Conservation (phyloP, 1,140 invertebrate species). For the Andrena cerasifolii region DNA sequence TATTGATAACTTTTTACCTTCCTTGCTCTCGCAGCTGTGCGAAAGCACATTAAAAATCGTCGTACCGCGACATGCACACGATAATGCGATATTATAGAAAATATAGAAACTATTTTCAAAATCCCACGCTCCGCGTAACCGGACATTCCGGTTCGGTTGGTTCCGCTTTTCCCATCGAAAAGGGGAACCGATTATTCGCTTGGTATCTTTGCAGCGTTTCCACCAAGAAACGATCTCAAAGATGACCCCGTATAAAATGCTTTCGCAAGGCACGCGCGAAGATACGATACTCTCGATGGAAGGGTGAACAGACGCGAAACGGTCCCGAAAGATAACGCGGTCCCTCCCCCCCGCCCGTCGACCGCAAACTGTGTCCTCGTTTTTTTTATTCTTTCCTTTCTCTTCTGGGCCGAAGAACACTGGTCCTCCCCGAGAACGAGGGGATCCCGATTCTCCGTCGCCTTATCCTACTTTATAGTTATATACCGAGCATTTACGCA, state of each 20-base stretch:
- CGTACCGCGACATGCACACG: constrained; percentile 21
- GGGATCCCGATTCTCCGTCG: constrained; percentile 15
- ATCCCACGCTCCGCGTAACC: constrained; percentile 20
- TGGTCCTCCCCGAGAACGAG: not conserved
- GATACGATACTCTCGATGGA: constrained; percentile 17
- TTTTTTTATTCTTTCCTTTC: not conserved
- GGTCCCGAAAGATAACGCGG: constrained; percentile 12
- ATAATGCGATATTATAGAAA: constrained; percentile 35
- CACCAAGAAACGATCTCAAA: constrained; percentile 30
- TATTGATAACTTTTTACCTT: not conserved
- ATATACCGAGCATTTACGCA: constrained; percentile 35
- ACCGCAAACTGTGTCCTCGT: not conserved
- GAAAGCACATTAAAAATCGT: constrained; percentile 1
- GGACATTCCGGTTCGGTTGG: not conserved
- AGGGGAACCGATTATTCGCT: constrained; percentile 14
- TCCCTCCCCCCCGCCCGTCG: too few species aligned
- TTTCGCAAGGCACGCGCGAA: constrained; percentile 23
- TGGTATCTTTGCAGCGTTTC: constrained; percentile 39
- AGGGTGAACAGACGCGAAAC: constrained; percentile 19
- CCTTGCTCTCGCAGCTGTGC: not conserved
- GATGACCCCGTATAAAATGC: constrained; percentile 4
- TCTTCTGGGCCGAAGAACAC: not conserved
- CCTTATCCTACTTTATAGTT: constrained; percentile 32
- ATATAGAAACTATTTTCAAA: constrained; percentile 26
- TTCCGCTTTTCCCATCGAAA: constrained; percentile 34